phyloP scores from a whole-genome alignment of 2,888 invertebrate genomes.

The Panopea generosa region DNA sequence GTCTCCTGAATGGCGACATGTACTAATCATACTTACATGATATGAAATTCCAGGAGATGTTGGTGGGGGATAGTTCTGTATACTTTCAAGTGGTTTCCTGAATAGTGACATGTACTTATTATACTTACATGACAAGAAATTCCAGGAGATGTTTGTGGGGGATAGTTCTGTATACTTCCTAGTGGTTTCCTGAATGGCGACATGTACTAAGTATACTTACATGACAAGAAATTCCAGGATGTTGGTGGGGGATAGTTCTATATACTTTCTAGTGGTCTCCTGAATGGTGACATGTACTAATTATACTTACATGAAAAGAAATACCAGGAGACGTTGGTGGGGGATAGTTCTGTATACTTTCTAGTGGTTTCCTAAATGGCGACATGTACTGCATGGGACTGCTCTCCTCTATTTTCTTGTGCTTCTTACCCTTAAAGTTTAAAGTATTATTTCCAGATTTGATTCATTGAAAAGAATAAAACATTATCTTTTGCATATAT shows the following conservation, averaged over 20 bases:
- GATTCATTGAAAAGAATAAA: not conserved
- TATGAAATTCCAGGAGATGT: slow-evolving; percentile 1
- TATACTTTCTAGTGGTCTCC: slow-evolving; percentile 68
- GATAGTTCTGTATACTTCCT: slow-evolving; percentile 19
- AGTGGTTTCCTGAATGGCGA: too few relatives aligned
- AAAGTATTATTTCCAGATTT: not conserved
- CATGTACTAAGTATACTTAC: slow-evolving; percentile 43
- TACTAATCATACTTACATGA: slow-evolving; percentile 16
- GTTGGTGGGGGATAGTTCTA: slow-evolving; percentile 30
- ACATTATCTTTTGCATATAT: too few relatives aligned
- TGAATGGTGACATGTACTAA: slow-evolving; percentile 65
- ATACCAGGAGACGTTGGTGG: slow-evolving; percentile 36
- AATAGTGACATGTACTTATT: not conserved
- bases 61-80: not conserved
- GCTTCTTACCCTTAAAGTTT: slow-evolving; percentile 3
- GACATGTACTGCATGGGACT: slow-evolving; percentile 50
- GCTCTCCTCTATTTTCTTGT: not conserved
- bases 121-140: slow-evolving; percentile 50
- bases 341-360: slow-evolving; percentile 40
- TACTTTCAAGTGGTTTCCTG: too few relatives aligned
- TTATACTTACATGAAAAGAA: slow-evolving; percentile 66
- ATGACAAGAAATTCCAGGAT: slow-evolving; percentile 54
- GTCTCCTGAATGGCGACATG: not conserved
- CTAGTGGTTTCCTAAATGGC: slow-evolving; percentile 72
- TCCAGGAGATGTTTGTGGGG: not conserved